Evolutionary conservation across 2,797 vertebrate species (phyloP).

Genomic region (Cottoperca gobio): DNA sequence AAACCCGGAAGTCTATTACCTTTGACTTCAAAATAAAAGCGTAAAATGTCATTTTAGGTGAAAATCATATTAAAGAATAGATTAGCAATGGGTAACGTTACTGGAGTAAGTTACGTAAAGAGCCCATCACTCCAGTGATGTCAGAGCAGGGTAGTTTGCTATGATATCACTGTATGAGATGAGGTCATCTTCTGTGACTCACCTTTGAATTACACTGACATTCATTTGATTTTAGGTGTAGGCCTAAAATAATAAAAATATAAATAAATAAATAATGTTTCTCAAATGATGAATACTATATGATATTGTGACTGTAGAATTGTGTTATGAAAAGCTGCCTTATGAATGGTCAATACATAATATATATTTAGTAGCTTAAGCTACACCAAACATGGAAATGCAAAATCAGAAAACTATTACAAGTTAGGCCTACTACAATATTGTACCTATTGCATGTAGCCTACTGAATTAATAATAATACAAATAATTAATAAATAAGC

Average conservation of each 20-base stretch:
- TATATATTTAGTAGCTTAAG: not conserved
- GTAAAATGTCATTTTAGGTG: fast-evolving
- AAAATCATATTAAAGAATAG: not conserved
- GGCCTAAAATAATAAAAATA: no score
- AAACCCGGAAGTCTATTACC: constrained; percentile 8
- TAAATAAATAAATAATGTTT: not conserved
- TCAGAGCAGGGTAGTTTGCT: not conserved
- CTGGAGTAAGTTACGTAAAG: not conserved
- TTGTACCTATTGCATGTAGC: not conserved
- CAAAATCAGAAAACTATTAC: no score
- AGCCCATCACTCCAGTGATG: constrained; percentile 3
- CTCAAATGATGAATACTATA: not conserved
- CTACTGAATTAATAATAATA: not conserved
- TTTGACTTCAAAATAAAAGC: constrained; percentile 64
- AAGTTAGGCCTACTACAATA: no score
- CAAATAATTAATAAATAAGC: not conserved
- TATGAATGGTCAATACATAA: not conserved
- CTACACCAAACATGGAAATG: not conserved
- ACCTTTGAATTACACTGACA: not conserved
- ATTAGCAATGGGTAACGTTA: not conserved
- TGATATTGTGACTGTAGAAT: not conserved
- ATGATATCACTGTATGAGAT: constrained; percentile 24
- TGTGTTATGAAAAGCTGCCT: not conserved
- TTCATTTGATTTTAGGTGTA: not conserved
- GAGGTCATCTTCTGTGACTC: constrained; percentile 50